These are phyloP conservation scores for Bruchidius siliquastri DNA, from an alignment of 2,888 invertebrate species.

Conservation along the genomic window DNA sequence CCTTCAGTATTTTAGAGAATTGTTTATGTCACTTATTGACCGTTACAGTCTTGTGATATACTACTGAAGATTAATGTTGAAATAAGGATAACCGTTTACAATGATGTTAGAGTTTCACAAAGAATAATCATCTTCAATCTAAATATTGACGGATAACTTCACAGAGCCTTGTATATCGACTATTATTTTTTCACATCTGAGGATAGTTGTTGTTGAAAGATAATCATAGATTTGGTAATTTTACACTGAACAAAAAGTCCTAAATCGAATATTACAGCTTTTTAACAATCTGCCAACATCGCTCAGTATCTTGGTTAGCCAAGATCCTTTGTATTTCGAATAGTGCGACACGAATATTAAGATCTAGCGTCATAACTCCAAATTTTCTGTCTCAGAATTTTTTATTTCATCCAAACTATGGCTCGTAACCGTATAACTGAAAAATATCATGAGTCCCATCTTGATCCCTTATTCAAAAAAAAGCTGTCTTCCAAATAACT, in stretches of 20 bases:
- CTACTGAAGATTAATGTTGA: too few species aligned
- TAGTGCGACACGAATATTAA: not conserved
- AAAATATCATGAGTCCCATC: too few species aligned
- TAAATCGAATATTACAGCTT: not conserved
- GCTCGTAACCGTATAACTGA: too few species aligned
- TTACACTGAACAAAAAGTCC: constrained; percentile 13
- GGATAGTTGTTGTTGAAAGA: constrained; percentile 38
- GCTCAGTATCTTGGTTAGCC: constrained; percentile 1
- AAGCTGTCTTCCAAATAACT: too few species aligned
- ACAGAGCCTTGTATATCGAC: not conserved
- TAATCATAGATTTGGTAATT: constrained; percentile 25
- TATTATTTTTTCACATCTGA: constrained; percentile 18
- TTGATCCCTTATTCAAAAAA: too few species aligned
- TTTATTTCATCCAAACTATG: too few species aligned
- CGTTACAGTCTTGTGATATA: too few species aligned
- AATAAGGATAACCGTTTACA: too few species aligned
- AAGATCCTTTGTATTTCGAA: not conserved
- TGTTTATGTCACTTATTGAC: not conserved
- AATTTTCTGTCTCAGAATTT: too few species aligned
- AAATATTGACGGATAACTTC: not conserved
- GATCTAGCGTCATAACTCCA: not conserved
- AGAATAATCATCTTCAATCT: not conserved
- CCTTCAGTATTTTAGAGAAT: not conserved
- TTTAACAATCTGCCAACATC: constrained; percentile 6
- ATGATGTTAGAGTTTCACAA: not conserved